Conservation (phyloP, 1,140 invertebrate genomes). For the Antheraea pernyi region DNA sequence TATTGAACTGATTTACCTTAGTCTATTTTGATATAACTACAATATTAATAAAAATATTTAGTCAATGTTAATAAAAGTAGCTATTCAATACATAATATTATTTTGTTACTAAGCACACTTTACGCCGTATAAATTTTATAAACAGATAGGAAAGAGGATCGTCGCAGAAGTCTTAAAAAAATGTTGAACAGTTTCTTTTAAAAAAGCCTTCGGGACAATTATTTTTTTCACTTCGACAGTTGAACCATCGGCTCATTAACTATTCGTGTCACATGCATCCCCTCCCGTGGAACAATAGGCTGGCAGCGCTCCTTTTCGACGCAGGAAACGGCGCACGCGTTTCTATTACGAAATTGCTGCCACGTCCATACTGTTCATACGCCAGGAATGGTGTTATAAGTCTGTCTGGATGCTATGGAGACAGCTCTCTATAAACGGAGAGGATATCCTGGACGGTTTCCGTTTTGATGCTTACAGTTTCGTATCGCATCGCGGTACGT, state of each 20-base stretch:
- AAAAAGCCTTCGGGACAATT: conserved; percentile 1
- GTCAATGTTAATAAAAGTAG: too few species aligned
- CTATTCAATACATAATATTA: too few species aligned
- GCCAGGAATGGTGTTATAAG: conserved; percentile 41
- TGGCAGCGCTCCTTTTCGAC: conserved; percentile 69
- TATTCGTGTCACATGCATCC: conserved; percentile 66
- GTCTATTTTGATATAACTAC: too few species aligned
- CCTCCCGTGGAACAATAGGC: conserved; percentile 67
- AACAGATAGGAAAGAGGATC: too few species aligned
- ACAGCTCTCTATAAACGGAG: conserved; percentile 64
- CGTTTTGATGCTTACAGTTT: conserved; percentile 35
- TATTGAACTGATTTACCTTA: too few species aligned
- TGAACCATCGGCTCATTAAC: conserved; percentile 37
- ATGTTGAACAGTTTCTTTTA: neutral
- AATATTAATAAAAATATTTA: too few species aligned
- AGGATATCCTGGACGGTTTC: conserved; percentile 68
- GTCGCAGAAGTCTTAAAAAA: neutral
- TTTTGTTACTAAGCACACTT: too few species aligned
- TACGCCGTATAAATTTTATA: too few species aligned
- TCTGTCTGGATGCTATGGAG: conserved; percentile 64
- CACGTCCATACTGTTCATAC: conserved; percentile 39
- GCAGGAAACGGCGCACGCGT: conserved; percentile 71
- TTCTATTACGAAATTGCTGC: conserved; percentile 58
- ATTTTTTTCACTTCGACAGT: conserved; percentile 57
- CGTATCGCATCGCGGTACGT: conserved; percentile 43